These are phyloP conservation scores for Galerucella nymphaeae DNA, from an alignment of 2,888 invertebrate genomes.

Conservation along the genomic window DNA sequence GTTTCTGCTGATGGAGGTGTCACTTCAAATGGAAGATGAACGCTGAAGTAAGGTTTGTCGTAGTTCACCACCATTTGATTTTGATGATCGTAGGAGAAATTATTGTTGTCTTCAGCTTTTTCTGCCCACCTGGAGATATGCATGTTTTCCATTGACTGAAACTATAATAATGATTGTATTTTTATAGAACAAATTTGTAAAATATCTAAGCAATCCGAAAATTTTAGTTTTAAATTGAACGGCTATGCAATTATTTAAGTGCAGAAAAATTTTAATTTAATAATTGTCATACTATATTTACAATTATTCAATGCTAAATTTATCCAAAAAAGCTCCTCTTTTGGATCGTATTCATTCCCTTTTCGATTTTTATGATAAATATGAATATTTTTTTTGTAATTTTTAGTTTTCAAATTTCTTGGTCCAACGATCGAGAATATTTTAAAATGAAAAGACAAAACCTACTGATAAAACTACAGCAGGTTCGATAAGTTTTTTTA, in stretches of 20 bases:
- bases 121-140: slow-evolving; percentile 25
- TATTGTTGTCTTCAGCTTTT: slow-evolving; percentile 16
- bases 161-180: slow-evolving; percentile 14
- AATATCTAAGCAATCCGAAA: not conserved
- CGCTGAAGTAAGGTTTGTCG: slow-evolving; percentile 25
- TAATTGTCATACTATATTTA: not conserved
- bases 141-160: slow-evolving; percentile 30
- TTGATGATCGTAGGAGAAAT: slow-evolving; percentile 12
- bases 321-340: too few relatives aligned
- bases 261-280: not conserved
- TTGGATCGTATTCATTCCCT: too few relatives aligned
- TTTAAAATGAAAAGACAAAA: not conserved
- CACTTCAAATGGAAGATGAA: slow-evolving; percentile 22
- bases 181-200: not conserved
- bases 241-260: not conserved
- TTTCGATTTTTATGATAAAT: too few relatives aligned
- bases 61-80: slow-evolving; percentile 22
- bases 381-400: too few relatives aligned
- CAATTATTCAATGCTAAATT: too few relatives aligned
- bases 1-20: not conserved
- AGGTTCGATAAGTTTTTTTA: not conserved
- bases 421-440: not conserved
- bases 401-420: not conserved
- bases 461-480: not conserved
- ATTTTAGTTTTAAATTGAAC: too few relatives aligned